Evolutionary conservation across 2,797 vertebrate species (phyloP).

Genomic region (Saxicola maurus): DNA sequence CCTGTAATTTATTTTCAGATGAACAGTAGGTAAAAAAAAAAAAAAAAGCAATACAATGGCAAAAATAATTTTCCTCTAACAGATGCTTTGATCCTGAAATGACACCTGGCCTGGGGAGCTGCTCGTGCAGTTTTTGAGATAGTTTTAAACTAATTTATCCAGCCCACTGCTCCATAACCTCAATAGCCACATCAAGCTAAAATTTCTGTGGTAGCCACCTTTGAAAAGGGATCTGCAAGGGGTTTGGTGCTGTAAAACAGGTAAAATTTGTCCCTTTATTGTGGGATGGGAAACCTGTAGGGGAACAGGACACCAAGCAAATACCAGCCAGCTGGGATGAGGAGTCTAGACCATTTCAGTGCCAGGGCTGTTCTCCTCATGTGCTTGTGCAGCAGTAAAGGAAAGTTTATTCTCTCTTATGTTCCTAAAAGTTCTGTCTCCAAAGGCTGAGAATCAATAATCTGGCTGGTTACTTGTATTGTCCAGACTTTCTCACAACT

Average conservation of each 20-base stretch:
- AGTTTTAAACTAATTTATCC: background rate
- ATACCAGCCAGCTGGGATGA: background rate
- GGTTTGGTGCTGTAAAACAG: background rate
- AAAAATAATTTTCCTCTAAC: background rate
- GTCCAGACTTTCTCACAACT: background rate
- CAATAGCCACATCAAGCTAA: background rate
- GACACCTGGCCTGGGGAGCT: background rate
- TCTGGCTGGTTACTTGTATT: background rate
- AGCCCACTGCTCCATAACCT: background rate
- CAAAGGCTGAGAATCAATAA: background rate
- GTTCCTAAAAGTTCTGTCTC: background rate
- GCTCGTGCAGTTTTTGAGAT: background rate
- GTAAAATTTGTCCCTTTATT: background rate
- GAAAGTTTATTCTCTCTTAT: background rate
- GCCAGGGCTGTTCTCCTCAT: background rate
- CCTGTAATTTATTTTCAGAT: constrained; percentile 51
- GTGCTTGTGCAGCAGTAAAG: background rate
- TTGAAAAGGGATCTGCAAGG: background rate
- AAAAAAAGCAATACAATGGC: background rate
- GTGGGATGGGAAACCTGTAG: background rate
- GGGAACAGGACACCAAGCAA: background rate
- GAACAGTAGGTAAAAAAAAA: constrained; percentile 6
- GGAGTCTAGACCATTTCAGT: background rate
- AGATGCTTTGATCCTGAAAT: constrained; percentile 48
- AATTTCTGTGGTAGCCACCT: background rate